A percentile compares a stretch with the other conserved stretches of the same genome.
phyloP scores from a whole-genome alignment of 2,888 invertebrate genomes.

The Mystacides longicornis region DNA sequence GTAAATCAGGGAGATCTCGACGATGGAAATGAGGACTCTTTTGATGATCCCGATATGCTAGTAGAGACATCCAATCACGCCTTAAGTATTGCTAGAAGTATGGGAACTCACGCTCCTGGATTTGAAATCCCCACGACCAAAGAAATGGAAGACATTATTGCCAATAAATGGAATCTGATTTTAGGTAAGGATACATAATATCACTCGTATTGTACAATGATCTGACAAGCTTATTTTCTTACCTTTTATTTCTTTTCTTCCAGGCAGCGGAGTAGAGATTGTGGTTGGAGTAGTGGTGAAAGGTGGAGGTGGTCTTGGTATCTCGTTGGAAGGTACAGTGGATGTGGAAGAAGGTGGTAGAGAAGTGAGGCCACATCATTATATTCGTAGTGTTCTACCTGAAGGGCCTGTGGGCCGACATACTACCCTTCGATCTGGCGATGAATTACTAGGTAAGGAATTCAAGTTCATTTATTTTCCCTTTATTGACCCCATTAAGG shows the following conservation, averaged over 20 bases:
- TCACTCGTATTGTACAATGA: neutral
- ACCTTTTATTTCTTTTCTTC: conserved; percentile 30
- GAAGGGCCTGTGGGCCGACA: conserved; percentile 96
- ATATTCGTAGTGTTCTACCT: conserved; percentile 93
- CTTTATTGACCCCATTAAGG: too few species aligned
- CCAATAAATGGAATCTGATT: conserved; percentile 75
- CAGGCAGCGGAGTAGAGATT: conserved; percentile 46
- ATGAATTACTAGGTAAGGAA: conserved; percentile 72
- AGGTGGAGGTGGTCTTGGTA: conserved; percentile 91
- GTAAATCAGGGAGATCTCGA: conserved; percentile 21
- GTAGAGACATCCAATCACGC: conserved; percentile 24
- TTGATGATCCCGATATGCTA: conserved; percentile 22
- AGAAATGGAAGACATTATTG: conserved; percentile 73
- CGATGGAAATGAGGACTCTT: conserved; percentile 15
- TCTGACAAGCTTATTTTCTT: neutral
- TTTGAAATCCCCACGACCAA: conserved; percentile 54
- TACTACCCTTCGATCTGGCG: conserved; percentile 82
- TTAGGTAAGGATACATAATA: conserved; percentile 54
- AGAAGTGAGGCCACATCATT: conserved; percentile 97
- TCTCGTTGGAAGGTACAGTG: conserved; percentile 96
- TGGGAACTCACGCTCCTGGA: conserved; percentile 29
- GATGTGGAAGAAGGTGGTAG: conserved; percentile 96
- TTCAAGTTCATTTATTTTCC: neutral
- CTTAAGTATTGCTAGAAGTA: conserved; percentile 32
- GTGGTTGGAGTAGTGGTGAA: conserved; percentile 47